These are phyloP conservation scores for Limnephilus lunatus DNA, from an alignment of 2,888 invertebrate genomes.

Conservation along the genomic window DNA sequence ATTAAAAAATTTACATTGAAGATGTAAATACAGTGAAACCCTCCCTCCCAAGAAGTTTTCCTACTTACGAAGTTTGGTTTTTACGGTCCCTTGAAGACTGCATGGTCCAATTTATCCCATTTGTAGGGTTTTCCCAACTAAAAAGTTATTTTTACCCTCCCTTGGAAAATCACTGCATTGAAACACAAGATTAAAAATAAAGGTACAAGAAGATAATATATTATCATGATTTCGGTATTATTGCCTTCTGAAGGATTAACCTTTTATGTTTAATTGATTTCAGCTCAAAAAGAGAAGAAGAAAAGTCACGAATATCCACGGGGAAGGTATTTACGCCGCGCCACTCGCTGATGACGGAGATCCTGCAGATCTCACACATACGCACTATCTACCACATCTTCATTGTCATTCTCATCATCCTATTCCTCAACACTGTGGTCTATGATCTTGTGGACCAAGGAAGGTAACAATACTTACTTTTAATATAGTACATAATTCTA, in stretches of 20 bases:
- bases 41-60: too few relatives aligned
- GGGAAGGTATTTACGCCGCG: slow-evolving; percentile 84
- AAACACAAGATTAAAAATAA: background rate
- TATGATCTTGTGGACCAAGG: slow-evolving; percentile 86
- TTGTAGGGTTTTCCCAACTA: too few relatives aligned
- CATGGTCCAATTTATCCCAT: too few relatives aligned
- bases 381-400: slow-evolving; percentile 91
- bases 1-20: background rate
- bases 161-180: too few relatives aligned
- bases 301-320: background rate
- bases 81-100: too few relatives aligned
- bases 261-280: background rate
- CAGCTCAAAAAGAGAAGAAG: background rate
- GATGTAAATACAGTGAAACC: too few relatives aligned
- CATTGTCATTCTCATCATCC: slow-evolving; percentile 84
- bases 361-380: slow-evolving; percentile 87
- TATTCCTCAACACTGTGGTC: slow-evolving; percentile 84
- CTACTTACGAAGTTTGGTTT: too few relatives aligned
- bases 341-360: slow-evolving; percentile 88
- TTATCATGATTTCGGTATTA: background rate
- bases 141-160: too few relatives aligned
- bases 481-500: too few relatives aligned
- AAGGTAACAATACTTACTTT: slow-evolving; percentile 76
- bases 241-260: background rate
- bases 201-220: background rate